Percentiles rank a stretch among this genome's conserved stretches.
Conservation (phyloP, 2,797 vertebrate genomes). For the Carduelis carduelis region DNA sequence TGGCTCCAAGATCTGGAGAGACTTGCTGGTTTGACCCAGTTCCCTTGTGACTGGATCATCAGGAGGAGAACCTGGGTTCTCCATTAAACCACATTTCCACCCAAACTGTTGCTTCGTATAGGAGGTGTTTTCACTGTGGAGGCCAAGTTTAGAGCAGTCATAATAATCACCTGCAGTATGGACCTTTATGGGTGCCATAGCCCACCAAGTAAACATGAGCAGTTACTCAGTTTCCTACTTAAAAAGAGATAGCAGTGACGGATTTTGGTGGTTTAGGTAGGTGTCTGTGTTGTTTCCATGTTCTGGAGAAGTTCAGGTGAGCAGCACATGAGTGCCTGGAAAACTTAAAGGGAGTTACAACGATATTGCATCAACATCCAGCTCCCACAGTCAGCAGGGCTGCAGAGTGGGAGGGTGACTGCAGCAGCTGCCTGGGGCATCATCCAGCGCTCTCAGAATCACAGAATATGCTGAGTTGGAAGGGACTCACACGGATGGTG, state of each 20-base stretch:
- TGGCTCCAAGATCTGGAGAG: background rate
- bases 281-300: background rate
- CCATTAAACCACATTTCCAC: background rate
- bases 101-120: background rate
- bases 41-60: background rate
- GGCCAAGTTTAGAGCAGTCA: background rate
- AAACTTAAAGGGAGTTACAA: background rate
- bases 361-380: fast-evolving
- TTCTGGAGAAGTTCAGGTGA: background rate
- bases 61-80: background rate
- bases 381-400: background rate
- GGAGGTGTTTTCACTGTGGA: background rate
- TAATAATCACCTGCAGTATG: background rate
- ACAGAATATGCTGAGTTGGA: background rate
- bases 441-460: background rate
- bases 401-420: background rate
- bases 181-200: background rate
- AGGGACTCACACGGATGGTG: background rate
- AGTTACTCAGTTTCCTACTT: background rate
- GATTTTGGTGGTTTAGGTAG: background rate
- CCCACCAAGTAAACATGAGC: background rate
- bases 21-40: background rate
- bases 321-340: background rate
- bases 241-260: background rate
- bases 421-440: background rate